Evolutionary conservation across 2,888 invertebrate species (phyloP), one percentile per base, ranked within the genome.

Genomic region (Apamea anceps): DNA sequence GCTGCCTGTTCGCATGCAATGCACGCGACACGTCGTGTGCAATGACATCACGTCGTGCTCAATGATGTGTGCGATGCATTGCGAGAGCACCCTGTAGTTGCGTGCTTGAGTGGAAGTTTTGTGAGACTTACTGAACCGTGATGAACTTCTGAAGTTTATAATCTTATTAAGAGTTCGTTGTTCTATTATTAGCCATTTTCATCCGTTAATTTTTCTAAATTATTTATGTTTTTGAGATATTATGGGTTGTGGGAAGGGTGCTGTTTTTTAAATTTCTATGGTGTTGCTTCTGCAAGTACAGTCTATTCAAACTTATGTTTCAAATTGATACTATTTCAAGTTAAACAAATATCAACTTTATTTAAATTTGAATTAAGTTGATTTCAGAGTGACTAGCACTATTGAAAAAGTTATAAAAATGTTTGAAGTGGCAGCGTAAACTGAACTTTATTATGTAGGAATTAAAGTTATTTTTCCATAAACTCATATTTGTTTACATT

Each of bases 1-100:
- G 71, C 66, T 85, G 85, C 79, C 66, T 79, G 25, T 77, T 76
- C 28, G 42, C 37, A 75, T 82, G 79, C 75, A 73, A 72, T 80
- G 77, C 82, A 72, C 32, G 85, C 51, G 74, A 66, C 81, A 79
- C 67, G 65, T 80, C 71, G 88, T 62, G 65, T 82, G 82, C 76
- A 32, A 62, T 87, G 72, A 80, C 54, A 77, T 80, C 85, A 84
- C 85, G 84, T 73, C 81, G 73, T 71, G 48, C 18, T 77, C 81
- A 85, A 84, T 85, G 85, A 77, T 63, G 85, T 75, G 80, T 87
- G 77, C 77, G 48, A 70, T 77, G 80, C 84, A 66, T 57, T 76
- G 37, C 65, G 65, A 71, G 63, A 77, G 74, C 71, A 72, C 0
- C 71, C 54, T 77, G 60, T 68, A 81, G 63, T n/a, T 67, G 78